Evolutionary conservation across 2,888 invertebrate genomes (phyloP).

Genomic region (Anthophora plumipes): DNA sequence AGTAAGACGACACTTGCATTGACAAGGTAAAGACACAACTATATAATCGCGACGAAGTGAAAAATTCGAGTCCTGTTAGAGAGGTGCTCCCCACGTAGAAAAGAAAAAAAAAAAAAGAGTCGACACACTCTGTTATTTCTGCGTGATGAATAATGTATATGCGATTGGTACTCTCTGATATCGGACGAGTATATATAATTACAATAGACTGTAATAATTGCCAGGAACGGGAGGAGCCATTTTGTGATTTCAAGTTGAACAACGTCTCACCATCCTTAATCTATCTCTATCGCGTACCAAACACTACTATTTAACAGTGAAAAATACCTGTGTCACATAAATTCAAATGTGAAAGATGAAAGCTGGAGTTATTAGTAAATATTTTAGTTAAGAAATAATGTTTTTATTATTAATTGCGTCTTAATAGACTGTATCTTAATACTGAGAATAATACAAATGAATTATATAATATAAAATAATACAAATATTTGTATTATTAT

Average conservation of each 20-base stretch:
- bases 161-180: slow-evolving; percentile 78
- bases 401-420: no score
- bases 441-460: no score
- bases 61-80: slow-evolving; percentile 41
- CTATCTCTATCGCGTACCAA: not conserved
- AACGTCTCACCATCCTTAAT: slow-evolving; percentile 17
- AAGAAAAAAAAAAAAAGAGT: no score
- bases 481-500: no score
- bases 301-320: not conserved
- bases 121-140: slow-evolving; percentile 69
- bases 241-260: slow-evolving; percentile 51
- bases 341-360: no score
- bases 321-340: not conserved
- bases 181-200: slow-evolving; percentile 69
- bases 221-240: slow-evolving; percentile 61
- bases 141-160: slow-evolving; percentile 81
- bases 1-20: slow-evolving; percentile 34
- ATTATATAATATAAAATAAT: no score
- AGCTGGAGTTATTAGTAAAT: no score
- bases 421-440: no score
- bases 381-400: no score
- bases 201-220: slow-evolving; percentile 73
- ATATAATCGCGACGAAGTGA: slow-evolving; percentile 62
- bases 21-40: slow-evolving; percentile 68
- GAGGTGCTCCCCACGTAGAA: slow-evolving; percentile 28